Evolutionary conservation across 2,888 invertebrate genomes (phyloP), one percentile per base, ranked within the genome.

Genomic region (Ctenicera cuprea): DNA sequence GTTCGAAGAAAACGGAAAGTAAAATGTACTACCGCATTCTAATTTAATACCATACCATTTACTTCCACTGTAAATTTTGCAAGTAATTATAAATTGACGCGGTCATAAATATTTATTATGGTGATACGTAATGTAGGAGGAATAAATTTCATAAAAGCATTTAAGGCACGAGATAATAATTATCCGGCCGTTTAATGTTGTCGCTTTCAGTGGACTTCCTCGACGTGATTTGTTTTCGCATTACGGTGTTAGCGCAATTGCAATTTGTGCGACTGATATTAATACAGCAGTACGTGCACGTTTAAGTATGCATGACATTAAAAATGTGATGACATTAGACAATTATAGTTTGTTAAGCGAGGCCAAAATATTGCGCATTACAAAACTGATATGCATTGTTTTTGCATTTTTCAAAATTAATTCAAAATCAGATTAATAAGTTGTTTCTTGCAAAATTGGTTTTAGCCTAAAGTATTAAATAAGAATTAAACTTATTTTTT

Each of bases 211-310:
- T 37, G 9, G 54, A 30, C 37, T 57, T 38, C 18, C 18, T 18
- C 18, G 38, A 20, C 59, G 37, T 59, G 37, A 20, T 59, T 38
- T 59, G 59, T 14, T 37, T 59, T 38, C 16, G 37, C 18, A 59
- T 38, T 22, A 59, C 22, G 38, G 38, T 59, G 38, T 38, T 59
- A 38, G n/a, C n/a, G 38, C 1, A 38, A 33, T n/a, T 18, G 14
- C 12, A 38, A 12, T 5, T 18, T 18, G 16, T 9, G 4, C 12
- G 7, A 38, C n/a, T n/a, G n/a, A 38, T 59, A 38, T 38, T 33
- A 59, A 59, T 38, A 16, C 3, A 59, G 16, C 18, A 3, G 18
- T 18, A 11, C 14, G 4, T 12, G 11, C 33, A 14, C 18, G 9
- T 38, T 38, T 33, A 20, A 38, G 12, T 38, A 38, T 38, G 59